These are phyloP conservation scores for Villa cingulata DNA, from an alignment of 2,888 invertebrate species.

Conservation along the genomic window DNA sequence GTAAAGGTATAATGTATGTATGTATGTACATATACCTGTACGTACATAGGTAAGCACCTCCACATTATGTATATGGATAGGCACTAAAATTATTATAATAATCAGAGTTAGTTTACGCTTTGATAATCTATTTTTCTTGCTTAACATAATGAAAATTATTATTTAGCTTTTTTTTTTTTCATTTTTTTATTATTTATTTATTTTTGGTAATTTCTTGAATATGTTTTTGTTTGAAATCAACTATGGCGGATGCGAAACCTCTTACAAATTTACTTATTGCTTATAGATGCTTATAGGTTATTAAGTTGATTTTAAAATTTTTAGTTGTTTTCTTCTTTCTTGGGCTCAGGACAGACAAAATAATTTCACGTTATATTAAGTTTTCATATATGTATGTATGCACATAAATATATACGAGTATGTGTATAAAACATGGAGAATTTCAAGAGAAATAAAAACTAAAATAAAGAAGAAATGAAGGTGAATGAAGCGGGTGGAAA, in stretches of 20 bases:
- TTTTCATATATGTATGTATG: too few species aligned
- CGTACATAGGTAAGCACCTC: too few species aligned
- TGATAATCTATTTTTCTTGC: background rate
- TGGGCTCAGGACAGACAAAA: background rate
- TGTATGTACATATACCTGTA: too few species aligned
- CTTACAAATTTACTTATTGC: background rate
- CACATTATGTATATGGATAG: too few species aligned
- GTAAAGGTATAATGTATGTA: too few species aligned
- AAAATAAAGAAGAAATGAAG: background rate
- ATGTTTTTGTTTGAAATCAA: constrained; percentile 2
- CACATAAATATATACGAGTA: too few species aligned
- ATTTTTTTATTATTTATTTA: too few species aligned
- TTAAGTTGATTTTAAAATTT: background rate
- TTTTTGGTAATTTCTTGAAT: background rate
- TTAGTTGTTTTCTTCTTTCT: background rate
- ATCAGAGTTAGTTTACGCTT: background rate
- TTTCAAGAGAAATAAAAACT: too few species aligned
- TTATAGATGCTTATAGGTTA: background rate
- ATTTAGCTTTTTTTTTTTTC: background rate
- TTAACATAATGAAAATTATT: background rate
- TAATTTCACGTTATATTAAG: background rate
- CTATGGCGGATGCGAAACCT: background rate
- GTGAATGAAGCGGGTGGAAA: background rate
- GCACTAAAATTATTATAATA: too few species aligned
- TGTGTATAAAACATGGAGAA: too few species aligned